Evolutionary conservation across 1,140 invertebrate species (phyloP).

Genomic region (Lineus longissimus): DNA sequence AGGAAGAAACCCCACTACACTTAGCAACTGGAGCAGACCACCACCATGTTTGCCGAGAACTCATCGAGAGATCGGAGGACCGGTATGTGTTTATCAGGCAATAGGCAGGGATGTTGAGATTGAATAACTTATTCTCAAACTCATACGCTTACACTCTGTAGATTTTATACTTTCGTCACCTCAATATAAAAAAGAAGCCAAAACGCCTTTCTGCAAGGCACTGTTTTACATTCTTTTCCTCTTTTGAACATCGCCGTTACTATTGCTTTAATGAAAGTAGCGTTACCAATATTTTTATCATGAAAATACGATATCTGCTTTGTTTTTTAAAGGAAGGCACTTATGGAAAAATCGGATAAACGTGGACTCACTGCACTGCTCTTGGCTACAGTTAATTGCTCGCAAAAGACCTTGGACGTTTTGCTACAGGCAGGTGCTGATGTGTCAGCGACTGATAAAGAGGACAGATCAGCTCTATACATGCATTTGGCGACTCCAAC

Average conservation of each 20-base stretch:
- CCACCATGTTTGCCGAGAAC: constrained; percentile 44
- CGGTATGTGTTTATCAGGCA: too few relatives aligned
- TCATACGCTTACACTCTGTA: not conserved
- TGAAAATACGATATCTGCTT: too few relatives aligned
- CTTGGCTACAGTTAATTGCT: constrained; percentile 49
- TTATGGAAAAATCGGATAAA: constrained; percentile 48
- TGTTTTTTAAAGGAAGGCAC: constrained; percentile 39
- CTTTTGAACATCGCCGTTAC: too few relatives aligned
- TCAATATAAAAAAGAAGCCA: too few relatives aligned
- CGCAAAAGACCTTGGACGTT: constrained; percentile 40
- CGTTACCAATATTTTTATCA: too few relatives aligned
- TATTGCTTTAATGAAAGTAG: too few relatives aligned
- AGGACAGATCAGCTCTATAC: constrained; percentile 53
- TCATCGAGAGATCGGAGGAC: constrained; percentile 42
- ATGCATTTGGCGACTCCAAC: constrained; percentile 43
- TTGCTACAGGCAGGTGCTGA: constrained; percentile 45
- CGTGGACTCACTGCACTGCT: constrained; percentile 57
- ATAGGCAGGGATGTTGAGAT: too few relatives aligned
- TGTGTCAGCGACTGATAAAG: constrained; percentile 46
- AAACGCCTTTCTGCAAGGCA: too few relatives aligned
- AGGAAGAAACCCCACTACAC: constrained; percentile 55
- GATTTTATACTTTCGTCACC: too few relatives aligned
- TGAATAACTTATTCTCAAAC: too few relatives aligned
- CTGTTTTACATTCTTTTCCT: too few relatives aligned
- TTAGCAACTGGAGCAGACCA: constrained; percentile 51